phyloP scores from a whole-genome alignment of 2,888 invertebrate genomes.

The Microctonus hyperodae region DNA sequence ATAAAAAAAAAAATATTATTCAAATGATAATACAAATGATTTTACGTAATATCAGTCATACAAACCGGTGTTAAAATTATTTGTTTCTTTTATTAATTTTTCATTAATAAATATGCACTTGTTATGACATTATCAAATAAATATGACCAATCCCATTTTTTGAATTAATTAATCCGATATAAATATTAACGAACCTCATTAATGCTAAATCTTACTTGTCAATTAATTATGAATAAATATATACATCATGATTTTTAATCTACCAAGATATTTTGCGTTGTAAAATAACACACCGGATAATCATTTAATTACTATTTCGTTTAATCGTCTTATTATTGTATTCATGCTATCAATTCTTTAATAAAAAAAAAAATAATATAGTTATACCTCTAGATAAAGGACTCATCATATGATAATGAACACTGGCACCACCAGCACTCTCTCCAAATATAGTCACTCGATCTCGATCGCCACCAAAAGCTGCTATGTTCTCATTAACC shows the following conservation, averaged over 20 bases:
- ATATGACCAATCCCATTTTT: not conserved
- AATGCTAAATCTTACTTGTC: not conserved
- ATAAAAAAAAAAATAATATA: not conserved
- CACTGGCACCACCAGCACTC: slow-evolving; percentile 75
- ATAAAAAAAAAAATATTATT: too few species aligned
- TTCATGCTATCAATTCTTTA: too few species aligned
- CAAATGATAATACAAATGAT: too few species aligned
- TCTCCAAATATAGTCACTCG: slow-evolving; percentile 75
- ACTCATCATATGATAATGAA: slow-evolving; percentile 75
- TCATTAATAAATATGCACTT: not conserved
- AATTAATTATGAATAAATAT: too few species aligned
- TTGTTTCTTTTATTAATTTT: not conserved
- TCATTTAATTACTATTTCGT: too few species aligned
- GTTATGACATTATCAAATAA: not conserved
- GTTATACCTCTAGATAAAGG: slow-evolving; percentile 65
- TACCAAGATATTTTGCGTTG: too few species aligned
- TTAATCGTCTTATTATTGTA: too few species aligned
- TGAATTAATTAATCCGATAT: not conserved
- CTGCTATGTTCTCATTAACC: slow-evolving; percentile 69
- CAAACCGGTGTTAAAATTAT: not conserved
- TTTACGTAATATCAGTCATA: not conserved
- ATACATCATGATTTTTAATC: too few species aligned
- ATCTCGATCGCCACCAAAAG: slow-evolving; percentile 71
- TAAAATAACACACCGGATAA: too few species aligned
- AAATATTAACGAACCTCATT: not conserved